Percentiles rank a stretch among this genome's conserved stretches.
Conservation (phyloP, 2,888 invertebrate species). For the Heliconius erato region DNA sequence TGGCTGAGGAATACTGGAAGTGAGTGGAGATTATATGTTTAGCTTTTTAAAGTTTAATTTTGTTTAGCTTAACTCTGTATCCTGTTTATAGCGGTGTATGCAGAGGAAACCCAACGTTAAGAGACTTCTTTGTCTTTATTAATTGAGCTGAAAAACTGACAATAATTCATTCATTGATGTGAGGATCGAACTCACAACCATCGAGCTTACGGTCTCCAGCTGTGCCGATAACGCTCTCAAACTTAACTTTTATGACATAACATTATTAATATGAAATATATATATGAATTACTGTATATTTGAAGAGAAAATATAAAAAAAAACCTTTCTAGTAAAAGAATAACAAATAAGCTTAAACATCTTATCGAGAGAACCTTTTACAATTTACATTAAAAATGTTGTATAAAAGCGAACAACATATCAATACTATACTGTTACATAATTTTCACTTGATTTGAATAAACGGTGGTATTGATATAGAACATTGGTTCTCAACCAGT, state of each 20-base stretch:
- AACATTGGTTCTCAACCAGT: too few species aligned
- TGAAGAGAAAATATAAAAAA: too few species aligned
- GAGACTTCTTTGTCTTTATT: neutral
- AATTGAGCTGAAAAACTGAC: neutral
- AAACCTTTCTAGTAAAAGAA: too few species aligned
- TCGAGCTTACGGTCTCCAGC: too few species aligned
- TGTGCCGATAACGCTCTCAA: too few species aligned
- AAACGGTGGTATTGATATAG: neutral
- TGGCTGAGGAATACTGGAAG: constrained; percentile 95
- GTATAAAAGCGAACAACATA: neutral
- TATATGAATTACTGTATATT: too few species aligned
- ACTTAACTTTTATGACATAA: too few species aligned
- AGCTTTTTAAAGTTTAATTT: too few species aligned
- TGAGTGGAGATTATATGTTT: constrained; percentile 76
- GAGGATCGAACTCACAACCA: neutral
- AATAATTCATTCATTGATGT: neutral
- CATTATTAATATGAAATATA: too few species aligned
- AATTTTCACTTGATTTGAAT: constrained; percentile 19
- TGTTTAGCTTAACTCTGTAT: neutral
- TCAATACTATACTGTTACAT: neutral
- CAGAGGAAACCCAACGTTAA: neutral
- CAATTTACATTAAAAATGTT: too few species aligned
- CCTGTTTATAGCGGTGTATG: neutral
- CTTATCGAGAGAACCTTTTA: too few species aligned
- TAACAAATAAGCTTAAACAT: too few species aligned